Evolutionary conservation across 2,888 invertebrate species (phyloP), one percentile per base, ranked within the genome.

Genomic region (Drosophila leonis): DNA sequence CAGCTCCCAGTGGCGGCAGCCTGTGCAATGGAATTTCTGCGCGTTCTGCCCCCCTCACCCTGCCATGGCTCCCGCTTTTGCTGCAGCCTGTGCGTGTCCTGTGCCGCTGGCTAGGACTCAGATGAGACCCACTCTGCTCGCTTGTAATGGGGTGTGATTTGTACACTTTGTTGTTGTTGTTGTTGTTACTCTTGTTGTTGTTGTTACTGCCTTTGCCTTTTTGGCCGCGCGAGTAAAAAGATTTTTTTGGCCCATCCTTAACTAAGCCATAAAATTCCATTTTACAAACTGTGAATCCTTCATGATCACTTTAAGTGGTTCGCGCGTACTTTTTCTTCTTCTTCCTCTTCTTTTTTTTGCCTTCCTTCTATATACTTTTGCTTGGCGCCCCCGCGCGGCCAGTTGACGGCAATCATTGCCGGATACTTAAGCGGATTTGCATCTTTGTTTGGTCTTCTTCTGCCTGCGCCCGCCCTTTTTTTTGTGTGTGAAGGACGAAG

Each of bases 231-330:
- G 27, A 39, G 48, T 15, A 31, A 12, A 57, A 67, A 75, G 63
- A 56, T 63, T 61, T 41, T 37, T 52, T 51, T 39, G 37, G 55
- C 70, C 69, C 66, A 65, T 65, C 60, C 77, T 39, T 52, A 71
- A 80, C 88, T 90, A 89, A 88, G 91, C 90, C 86, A 90, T 92
- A 90, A 91, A 91, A 91, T 86, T 90, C 78, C 87, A 82, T 88
- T 92, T 92, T 90, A 92, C 90, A 91, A 92, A 91, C 92, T 92
- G 92, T 89, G 88, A 92, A 92, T 92, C 92, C 90, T 90, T 85
- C 90, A 92, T 92, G 92, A 92, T 92, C 92, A 90, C 90, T 92
- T 90, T 88, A 91, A 92, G 91, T 90, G 91, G 88, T 82, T 83
- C 83, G 80, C 86, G 77, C 80, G 77, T 49, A 62, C 62, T 77